Conservation (phyloP, 1,140 invertebrate genomes). For the Achroia grisella region DNA sequence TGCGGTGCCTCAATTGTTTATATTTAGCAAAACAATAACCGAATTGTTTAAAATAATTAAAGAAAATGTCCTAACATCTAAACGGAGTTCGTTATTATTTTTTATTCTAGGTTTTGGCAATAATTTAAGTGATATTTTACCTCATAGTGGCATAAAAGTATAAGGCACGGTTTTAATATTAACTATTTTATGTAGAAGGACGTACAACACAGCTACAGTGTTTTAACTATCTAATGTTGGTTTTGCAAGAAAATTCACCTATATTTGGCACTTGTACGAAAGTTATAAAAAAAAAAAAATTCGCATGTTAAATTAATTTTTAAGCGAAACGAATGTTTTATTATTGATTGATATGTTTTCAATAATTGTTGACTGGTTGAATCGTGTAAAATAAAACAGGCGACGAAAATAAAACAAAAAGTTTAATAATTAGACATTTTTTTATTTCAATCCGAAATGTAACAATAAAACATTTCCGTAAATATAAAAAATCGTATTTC, state of each 20-base stretch:
- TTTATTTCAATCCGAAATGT: slow-evolving; percentile 69
- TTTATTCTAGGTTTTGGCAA: slow-evolving; percentile 47
- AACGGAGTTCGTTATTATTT: slow-evolving; percentile 25
- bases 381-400: slow-evolving; percentile 24
- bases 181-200: slow-evolving; percentile 56
- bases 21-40: slow-evolving; percentile 3
- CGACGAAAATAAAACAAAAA: slow-evolving; percentile 59
- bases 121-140: slow-evolving; percentile 61
- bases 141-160: slow-evolving; percentile 68
- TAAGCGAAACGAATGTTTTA: slow-evolving; percentile 17
- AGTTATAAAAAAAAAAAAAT: slow-evolving; percentile 4
- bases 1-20: not conserved
- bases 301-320: not conserved
- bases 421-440: slow-evolving; percentile 45
- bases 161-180: slow-evolving; percentile 64
- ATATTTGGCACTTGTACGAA: slow-evolving; percentile 10
- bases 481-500: slow-evolving; percentile 63
- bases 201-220: slow-evolving; percentile 51
- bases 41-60: slow-evolving; percentile 4
- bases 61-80: slow-evolving; percentile 17
- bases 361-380: slow-evolving; percentile 29
- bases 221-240: slow-evolving; percentile 23
- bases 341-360: slow-evolving; percentile 46
- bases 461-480: slow-evolving; percentile 58
- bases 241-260: not conserved